Base-by-base conservation (phyloP, 2,113 vertebrate species). In the Hippocampus barbouri region DNA sequence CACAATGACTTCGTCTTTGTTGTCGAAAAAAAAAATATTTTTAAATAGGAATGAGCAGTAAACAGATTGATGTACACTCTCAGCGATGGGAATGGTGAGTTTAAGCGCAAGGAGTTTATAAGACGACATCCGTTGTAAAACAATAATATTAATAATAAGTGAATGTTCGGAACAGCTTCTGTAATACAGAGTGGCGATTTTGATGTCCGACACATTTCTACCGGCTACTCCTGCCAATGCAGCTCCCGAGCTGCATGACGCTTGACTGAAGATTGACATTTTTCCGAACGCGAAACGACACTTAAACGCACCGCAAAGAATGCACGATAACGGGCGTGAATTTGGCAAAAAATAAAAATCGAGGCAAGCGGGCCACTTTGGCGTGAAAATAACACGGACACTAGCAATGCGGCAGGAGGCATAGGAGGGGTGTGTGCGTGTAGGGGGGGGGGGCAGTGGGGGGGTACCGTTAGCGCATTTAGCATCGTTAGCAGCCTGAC, bases 401-500 rank as follows among this genome's bases (percentile, higher is more conserved):
- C 66, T 51, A 38, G 57, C 81, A 69, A 54, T 79, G 78, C 83
- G 78, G 76, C 79, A 74, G 74, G 10, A 78, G 63, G 77, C 73
- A 47, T 47, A 34, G 34, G 34, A 34, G 34, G 34, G 34, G 34
- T 34, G 34, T 34, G 34, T 16, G 47, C 18, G 47, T 51, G 16
- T 51, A n/a, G 15, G 5, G 16, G 5, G 5, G 15, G 53, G 25
- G 6, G 69, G 34, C 34, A 34, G 5, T 34, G 79, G 70, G 71
- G 25, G 25, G 79, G 74, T 73, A 82, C 73, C 75, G 65, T 74
- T 85, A 86, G 87, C 85, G 65, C 6, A 75, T 54, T 87, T 90
- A 90, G 85, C 86, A 85, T 69, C 70, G 76, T 75, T 89, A 89
- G 87, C 88, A 77, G 69, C 57, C 68, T 70, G 75, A 65, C 77